Evolutionary conservation across 2,113 vertebrate genomes (phyloP).

Genomic region (Chrysemys picta): DNA sequence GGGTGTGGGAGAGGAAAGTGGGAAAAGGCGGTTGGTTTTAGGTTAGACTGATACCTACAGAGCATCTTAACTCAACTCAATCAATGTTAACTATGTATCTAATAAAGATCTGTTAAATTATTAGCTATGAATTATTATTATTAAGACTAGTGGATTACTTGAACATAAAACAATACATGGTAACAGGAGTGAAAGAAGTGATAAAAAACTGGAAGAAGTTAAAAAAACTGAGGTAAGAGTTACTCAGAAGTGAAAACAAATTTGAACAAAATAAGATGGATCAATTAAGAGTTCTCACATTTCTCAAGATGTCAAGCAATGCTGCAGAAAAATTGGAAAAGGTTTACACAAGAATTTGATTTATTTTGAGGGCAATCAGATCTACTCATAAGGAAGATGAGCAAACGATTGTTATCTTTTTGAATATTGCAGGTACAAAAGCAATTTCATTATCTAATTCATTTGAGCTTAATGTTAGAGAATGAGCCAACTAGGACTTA

Average conservation of each 20-base stretch:
- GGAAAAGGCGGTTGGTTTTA: neutral
- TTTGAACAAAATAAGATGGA: neutral
- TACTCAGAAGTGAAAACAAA: neutral
- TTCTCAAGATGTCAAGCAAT: neutral
- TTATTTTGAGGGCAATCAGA: neutral
- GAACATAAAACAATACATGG: neutral
- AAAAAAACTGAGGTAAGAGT: neutral
- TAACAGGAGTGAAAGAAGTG: neutral
- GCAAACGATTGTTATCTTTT: neutral
- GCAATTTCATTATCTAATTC: neutral
- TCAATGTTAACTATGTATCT: neutral
- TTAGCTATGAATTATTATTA: neutral
- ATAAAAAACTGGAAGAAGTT: neutral
- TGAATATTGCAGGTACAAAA: neutral
- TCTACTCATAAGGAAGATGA: neutral
- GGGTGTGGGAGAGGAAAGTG: neutral
- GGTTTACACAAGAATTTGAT: neutral
- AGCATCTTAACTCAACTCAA: neutral
- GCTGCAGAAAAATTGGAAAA: neutral
- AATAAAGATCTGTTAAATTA: neutral
- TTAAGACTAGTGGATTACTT: neutral
- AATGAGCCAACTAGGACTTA: neutral
- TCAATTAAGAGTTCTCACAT: neutral
- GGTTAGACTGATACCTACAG: neutral
- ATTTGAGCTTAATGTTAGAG: neutral